Percentiles rank a stretch among this genome's conserved stretches.
phyloP scores from a whole-genome alignment of 2,797 vertebrate genomes.

The Masticophis lateralis region DNA sequence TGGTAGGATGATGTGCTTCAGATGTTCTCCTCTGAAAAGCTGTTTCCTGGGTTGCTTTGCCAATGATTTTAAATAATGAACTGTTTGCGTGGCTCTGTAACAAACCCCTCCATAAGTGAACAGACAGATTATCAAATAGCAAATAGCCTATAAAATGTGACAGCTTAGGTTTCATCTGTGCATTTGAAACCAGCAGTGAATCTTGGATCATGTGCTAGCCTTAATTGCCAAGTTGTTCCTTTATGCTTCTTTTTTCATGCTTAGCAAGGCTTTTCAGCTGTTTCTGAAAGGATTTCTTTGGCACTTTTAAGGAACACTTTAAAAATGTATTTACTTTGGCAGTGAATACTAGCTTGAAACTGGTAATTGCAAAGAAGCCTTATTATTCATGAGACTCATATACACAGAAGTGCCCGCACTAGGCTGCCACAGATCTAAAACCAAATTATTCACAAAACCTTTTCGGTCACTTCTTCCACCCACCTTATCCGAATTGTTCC shows the following conservation, averaged over 20 bases:
- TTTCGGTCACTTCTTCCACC: not conserved
- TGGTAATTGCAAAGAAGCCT: not conserved
- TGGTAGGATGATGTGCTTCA: not conserved
- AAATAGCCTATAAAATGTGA: not conserved
- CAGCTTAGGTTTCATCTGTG: not conserved
- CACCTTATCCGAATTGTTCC: not conserved
- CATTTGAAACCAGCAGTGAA: not conserved
- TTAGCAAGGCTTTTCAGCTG: not conserved
- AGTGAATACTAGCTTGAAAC: not conserved
- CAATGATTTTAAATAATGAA: conserved; percentile 1
- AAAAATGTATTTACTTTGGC: not conserved
- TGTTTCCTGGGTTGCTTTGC: not conserved
- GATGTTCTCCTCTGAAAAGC: not conserved
- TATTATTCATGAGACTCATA: not conserved
- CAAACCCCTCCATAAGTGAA: not conserved
- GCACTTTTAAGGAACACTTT: not conserved
- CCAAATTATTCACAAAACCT: not conserved
- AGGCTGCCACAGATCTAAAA: not conserved
- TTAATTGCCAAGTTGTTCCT: not conserved
- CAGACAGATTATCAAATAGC: not conserved
- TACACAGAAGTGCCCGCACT: not conserved
- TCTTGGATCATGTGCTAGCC: not conserved
- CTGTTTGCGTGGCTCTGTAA: not conserved
- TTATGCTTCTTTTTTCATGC: not conserved
- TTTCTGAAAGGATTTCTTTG: not conserved